Conservation (phyloP, 2,797 vertebrate genomes). For the Urocyon cinereoargenteus region DNA sequence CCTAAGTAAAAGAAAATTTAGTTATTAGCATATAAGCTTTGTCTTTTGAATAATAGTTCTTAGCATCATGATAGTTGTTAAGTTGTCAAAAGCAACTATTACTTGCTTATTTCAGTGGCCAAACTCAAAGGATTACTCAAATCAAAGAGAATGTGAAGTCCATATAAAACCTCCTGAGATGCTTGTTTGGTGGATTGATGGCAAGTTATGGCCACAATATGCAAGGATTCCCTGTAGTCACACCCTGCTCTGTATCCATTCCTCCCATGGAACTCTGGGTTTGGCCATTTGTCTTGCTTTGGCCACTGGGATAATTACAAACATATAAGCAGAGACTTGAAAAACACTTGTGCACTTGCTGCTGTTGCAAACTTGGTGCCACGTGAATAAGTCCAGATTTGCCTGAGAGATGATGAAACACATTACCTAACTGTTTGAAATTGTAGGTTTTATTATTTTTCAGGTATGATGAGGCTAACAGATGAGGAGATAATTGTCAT, state of each 20-base stretch:
- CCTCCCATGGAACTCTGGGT: background rate
- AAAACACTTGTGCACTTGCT: background rate
- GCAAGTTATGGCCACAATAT: background rate
- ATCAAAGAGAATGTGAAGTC: slow-evolving; percentile 25
- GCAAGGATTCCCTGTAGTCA: background rate
- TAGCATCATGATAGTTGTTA: background rate
- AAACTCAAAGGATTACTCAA: background rate
- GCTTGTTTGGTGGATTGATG: background rate
- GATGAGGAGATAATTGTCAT: background rate
- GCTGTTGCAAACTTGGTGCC: background rate
- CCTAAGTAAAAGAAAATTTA: slow-evolving; percentile 50
- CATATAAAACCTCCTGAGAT: background rate
- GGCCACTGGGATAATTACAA: background rate
- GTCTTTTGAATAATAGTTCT: slow-evolving; percentile 31
- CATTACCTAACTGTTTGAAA: background rate
- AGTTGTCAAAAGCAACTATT: slow-evolving; percentile 12
- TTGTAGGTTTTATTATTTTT: background rate
- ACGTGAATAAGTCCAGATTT: background rate
- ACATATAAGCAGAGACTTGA: background rate
- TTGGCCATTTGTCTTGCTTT: background rate
- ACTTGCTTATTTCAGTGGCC: slow-evolving; percentile 1
- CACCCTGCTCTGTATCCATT: background rate
- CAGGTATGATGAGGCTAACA: background rate
- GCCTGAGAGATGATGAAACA: background rate
- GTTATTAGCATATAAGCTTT: slow-evolving; percentile 29